phyloP scores from a whole-genome alignment of 2,113 vertebrate genomes.

The Lycaon pictus region DNA sequence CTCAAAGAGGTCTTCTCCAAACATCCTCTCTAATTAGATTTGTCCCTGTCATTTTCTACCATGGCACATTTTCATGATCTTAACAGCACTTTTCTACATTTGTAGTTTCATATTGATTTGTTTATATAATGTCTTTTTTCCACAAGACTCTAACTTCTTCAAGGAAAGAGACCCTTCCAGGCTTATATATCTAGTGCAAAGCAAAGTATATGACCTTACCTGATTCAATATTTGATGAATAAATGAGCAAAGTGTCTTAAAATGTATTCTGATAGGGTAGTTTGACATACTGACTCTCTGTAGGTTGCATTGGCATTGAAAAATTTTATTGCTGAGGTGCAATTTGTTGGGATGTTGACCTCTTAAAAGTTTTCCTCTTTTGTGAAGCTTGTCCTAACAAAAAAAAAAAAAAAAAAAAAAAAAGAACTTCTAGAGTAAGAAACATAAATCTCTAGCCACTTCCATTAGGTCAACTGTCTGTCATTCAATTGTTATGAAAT shows the following conservation, averaged over 20 bases:
- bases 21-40: constrained; percentile 42
- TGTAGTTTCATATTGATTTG: background rate
- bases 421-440: background rate
- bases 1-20: constrained; percentile 49
- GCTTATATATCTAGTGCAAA: background rate
- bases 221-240: background rate
- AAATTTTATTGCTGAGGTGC: background rate
- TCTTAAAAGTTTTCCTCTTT: background rate
- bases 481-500: background rate
- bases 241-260: background rate
- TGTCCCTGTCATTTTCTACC: background rate
- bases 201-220: background rate
- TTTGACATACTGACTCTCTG: background rate
- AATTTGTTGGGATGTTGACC: background rate
- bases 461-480: background rate
- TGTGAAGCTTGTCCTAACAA: background rate
- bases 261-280: background rate
- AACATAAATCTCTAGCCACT: background rate
- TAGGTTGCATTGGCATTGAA: background rate
- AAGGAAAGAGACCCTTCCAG: background rate
- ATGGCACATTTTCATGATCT: background rate
- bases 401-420: background rate
- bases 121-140: background rate
- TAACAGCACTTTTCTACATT: background rate
- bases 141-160: background rate